Evolutionary conservation across 2,797 vertebrate species (phyloP).

Genomic region (Gallirallus australis): DNA sequence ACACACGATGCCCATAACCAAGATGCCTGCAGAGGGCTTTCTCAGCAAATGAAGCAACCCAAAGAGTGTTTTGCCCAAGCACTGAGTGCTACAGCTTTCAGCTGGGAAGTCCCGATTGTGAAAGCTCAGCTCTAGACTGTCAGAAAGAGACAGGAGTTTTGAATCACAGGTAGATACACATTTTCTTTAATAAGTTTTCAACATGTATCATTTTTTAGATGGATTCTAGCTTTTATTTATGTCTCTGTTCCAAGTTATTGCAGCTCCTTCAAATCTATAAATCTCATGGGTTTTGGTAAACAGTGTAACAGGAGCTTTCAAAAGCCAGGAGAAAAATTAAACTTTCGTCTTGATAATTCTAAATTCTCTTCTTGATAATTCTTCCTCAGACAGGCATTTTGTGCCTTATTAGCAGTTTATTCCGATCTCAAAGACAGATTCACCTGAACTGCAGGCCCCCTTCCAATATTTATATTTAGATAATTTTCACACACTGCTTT

Average conservation of each 20-base stretch:
- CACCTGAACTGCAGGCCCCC: background rate
- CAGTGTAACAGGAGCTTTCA: background rate
- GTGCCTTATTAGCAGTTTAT: background rate
- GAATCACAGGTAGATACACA: background rate
- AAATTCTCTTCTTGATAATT: background rate
- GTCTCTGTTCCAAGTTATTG: background rate
- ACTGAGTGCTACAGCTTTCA: background rate
- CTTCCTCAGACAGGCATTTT: background rate
- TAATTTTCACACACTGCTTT: background rate
- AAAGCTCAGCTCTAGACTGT: background rate
- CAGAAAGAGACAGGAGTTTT: background rate
- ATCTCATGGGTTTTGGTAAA: background rate
- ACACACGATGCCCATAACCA: rapidly evolving
- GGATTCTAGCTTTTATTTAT: background rate
- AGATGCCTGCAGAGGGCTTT: background rate
- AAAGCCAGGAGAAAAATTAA: background rate
- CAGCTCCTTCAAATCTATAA: background rate
- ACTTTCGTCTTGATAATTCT: background rate
- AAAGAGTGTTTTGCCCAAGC: background rate
- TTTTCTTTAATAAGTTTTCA: background rate
- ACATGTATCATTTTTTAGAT: background rate
- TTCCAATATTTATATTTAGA: background rate
- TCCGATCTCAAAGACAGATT: background rate
- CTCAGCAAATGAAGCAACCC: background rate
- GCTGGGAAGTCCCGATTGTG: background rate